These are phyloP conservation scores for Pseudoatta argentina DNA, from an alignment of 1,140 invertebrate genomes.

Conservation along the genomic window DNA sequence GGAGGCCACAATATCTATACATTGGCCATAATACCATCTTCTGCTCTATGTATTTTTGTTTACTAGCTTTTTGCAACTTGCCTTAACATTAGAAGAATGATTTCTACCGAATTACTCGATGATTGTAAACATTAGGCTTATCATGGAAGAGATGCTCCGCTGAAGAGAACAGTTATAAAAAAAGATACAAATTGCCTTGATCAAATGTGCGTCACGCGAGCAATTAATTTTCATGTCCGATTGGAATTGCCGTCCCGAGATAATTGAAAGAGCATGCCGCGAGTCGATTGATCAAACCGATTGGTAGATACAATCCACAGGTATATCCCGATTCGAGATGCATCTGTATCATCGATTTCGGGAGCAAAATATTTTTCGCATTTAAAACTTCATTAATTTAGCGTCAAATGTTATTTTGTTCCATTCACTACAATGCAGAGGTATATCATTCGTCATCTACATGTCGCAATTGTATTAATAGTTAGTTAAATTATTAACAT, in stretches of 20 bases:
- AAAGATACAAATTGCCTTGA: conserved; percentile 58
- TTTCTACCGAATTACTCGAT: neutral
- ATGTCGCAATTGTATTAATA: neutral
- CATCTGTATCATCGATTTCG: conserved; percentile 45
- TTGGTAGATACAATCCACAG: conserved; percentile 60
- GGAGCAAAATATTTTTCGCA: conserved; percentile 49
- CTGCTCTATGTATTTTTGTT: neutral
- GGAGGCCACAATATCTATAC: no score
- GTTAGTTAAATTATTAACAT: neutral
- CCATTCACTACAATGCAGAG: neutral
- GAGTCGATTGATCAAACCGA: conserved; percentile 69
- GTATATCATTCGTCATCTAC: conserved; percentile 6
- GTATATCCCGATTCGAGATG: conserved; percentile 38
- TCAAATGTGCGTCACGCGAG: conserved; percentile 67
- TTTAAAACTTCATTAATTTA: conserved; percentile 62
- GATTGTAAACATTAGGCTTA: neutral
- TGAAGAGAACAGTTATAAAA: conserved; percentile 12
- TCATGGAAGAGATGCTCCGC: neutral
- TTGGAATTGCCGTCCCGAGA: conserved; percentile 56
- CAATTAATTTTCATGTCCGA: conserved; percentile 69
- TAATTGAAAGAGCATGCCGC: conserved; percentile 69
- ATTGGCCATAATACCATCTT: no score
- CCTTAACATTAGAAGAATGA: neutral
- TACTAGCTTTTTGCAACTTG: neutral
- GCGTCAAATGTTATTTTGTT: conserved; percentile 47